phyloP scores from a whole-genome alignment of 1,140 invertebrate genomes.

The Zaprionus lachaisei region DNA sequence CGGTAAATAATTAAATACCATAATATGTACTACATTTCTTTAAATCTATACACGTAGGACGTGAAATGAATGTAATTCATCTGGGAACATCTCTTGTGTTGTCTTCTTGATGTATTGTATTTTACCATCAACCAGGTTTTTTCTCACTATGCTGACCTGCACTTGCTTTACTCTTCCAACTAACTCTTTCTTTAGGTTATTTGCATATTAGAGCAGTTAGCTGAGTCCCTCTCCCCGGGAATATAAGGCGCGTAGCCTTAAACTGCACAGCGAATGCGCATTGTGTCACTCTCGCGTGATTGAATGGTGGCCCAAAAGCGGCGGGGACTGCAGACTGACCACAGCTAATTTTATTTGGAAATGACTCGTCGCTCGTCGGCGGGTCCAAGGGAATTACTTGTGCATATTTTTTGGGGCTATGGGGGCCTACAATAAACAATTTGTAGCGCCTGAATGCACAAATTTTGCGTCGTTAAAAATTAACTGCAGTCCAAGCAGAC shows the following conservation, averaged over 20 bases:
- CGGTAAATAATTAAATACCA: too few species aligned
- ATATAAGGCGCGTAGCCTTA: constrained; percentile 35
- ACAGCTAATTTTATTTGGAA: constrained; percentile 75
- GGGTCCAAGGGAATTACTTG: constrained; percentile 34
- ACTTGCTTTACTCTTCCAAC: too few species aligned
- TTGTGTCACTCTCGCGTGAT: constrained; percentile 44
- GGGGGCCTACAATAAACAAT: constrained; percentile 76
- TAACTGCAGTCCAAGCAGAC: constrained; percentile 63
- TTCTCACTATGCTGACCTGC: too few species aligned
- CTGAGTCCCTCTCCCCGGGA: not conserved
- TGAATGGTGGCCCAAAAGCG: constrained; percentile 36
- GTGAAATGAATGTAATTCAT: too few species aligned
- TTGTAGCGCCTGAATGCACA: constrained; percentile 81
- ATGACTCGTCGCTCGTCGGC: constrained; percentile 47
- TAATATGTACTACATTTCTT: too few species aligned
- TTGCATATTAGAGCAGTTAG: not conserved
- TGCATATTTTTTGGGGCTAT: constrained; percentile 41
- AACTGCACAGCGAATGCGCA: constrained; percentile 26
- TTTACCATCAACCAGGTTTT: too few species aligned
- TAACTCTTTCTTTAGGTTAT: not conserved
- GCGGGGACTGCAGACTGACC: constrained; percentile 53
- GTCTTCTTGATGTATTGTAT: too few species aligned
- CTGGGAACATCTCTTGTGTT: too few species aligned
- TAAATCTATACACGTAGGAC: too few species aligned
- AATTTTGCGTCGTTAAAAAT: constrained; percentile 80